A percentile compares a stretch with the other conserved stretches of the same genome.
Evolutionary conservation across 2,797 vertebrate species (phyloP).

Genomic region (Poeciliopsis turneri): DNA sequence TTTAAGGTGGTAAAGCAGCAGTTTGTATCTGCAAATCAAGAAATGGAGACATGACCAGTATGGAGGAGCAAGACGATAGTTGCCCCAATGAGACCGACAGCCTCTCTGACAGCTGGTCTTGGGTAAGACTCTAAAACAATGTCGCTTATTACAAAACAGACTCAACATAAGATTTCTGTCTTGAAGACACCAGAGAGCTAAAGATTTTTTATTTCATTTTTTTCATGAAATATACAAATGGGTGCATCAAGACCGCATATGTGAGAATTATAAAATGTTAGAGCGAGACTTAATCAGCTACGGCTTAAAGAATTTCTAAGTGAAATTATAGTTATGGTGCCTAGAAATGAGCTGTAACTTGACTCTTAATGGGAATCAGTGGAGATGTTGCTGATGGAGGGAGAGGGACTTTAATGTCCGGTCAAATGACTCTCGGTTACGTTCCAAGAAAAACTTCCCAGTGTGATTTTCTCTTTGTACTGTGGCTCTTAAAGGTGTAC

Average conservation of each 20-base stretch:
- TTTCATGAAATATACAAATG: neutral
- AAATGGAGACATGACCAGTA: conserved; percentile 33
- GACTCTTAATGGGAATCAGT: neutral
- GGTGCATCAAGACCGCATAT: neutral
- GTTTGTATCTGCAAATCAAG: conserved; percentile 4
- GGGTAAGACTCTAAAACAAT: conserved; percentile 69
- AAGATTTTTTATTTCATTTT: neutral
- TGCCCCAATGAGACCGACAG: conserved; percentile 44
- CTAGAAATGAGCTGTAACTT: neutral
- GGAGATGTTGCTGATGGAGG: neutral
- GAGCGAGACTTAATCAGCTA: neutral
- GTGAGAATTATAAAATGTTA: neutral
- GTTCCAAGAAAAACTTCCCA: neutral
- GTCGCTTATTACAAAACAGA: neutral
- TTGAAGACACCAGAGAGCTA: neutral
- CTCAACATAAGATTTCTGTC: neutral
- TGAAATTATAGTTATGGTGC: neutral
- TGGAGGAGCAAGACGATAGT: conserved; percentile 40
- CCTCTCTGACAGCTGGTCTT: conserved; percentile 72
- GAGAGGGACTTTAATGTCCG: neutral
- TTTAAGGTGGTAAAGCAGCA: neutral
- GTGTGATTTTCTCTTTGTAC: neutral
- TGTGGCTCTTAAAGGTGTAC: neutral
- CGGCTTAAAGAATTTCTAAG: neutral
- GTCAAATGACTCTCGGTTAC: neutral